A percentile compares a stretch with the other conserved stretches of the same genome.
Evolutionary conservation across 2,888 invertebrate species (phyloP).

Genomic region (Cheilosia vulpina): DNA sequence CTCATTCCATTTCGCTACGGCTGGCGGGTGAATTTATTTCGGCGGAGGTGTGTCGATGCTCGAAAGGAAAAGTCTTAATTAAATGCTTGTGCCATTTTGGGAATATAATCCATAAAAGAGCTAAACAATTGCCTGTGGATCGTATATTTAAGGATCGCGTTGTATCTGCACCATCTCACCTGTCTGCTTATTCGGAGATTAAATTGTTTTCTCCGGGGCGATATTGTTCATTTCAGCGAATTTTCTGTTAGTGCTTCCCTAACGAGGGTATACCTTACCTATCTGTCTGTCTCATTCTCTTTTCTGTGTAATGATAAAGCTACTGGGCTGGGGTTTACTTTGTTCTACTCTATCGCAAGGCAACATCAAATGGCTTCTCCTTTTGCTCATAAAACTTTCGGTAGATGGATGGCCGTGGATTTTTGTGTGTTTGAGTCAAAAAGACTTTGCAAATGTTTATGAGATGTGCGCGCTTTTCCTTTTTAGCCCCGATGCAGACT

Average conservation of each 20-base stretch:
- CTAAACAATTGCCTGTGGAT: constrained; percentile 34
- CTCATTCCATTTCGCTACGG: constrained; percentile 4
- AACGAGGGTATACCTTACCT: constrained; percentile 4
- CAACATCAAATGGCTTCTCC: constrained; percentile 49
- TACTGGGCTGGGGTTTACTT: constrained; percentile 35
- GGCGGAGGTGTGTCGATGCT: constrained; percentile 44
- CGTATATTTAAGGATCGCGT: constrained; percentile 39
- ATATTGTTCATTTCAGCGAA: constrained; percentile 54
- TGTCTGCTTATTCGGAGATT: constrained; percentile 60
- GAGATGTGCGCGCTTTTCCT: constrained; percentile 48
- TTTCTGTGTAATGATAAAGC: constrained; percentile 49
- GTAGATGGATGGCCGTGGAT: constrained; percentile 13
- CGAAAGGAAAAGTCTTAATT: constrained; percentile 65
- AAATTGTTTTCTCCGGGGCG: constrained; percentile 55
- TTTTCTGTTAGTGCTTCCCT: constrained; percentile 29
- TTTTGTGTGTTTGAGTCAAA: constrained; percentile 26
- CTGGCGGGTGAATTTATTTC: constrained; percentile 12
- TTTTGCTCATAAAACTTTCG: constrained; percentile 46
- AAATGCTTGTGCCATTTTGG: constrained; percentile 45
- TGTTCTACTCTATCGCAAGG: constrained; percentile 27
- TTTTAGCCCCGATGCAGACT: constrained; percentile 9
- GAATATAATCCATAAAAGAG: constrained; percentile 19
- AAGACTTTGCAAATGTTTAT: constrained; percentile 52
- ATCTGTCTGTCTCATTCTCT: constrained; percentile 8
- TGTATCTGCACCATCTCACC: constrained; percentile 43